Base-by-base conservation (phyloP, 2,888 invertebrate species). In the Dendrolimus pini region DNA sequence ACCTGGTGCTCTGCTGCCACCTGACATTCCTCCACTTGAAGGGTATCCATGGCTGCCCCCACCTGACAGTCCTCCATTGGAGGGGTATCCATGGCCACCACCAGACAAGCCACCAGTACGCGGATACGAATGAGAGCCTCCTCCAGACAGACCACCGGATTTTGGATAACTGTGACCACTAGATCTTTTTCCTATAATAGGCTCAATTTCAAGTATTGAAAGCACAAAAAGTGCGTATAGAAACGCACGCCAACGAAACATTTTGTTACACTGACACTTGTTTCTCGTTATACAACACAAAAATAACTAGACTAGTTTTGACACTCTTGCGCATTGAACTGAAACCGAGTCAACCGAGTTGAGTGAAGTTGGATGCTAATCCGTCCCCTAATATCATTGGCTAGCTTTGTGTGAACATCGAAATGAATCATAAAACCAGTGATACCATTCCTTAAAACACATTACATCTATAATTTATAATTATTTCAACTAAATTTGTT, bases 211-310 rank as follows among this genome's bases (percentile, higher is more conserved):
- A 9, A 59, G 55, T 41, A 59, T 47, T 18, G 56, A 71, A 67
- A 85, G 58, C 62, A 83, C 68, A 62, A 81, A 59, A 60, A 80
- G 60, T 56, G 77, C 75, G 65, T 77, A 80, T 60, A 84, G 67
- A 54, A 84, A 67, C 64, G 71, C 72, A 68, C 73, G 77, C 66
- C 72, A 72, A 52, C 67, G 64, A 52, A 68, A 65, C 61, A 70
- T 69, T 82, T 82, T 83, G 61, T 56, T 64, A 62, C 60, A 65
- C 58, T 65, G 60, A 59, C 58, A 62, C 58, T 62, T 59, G 59
- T 65, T 64, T 62, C 59, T 59, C 61, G 56, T 62, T 58, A 68
- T 64, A 63, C 70, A 65, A 30, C 30, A 30, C 30, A 3, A 3
- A 30, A 30, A 30, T 30, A 30, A 63, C 66, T 62, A 60, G 55